A percentile compares a stretch with the other conserved stretches of the same genome.
phyloP scores from a whole-genome alignment of 2,113 vertebrate species.

The Pogona vitticeps region DNA sequence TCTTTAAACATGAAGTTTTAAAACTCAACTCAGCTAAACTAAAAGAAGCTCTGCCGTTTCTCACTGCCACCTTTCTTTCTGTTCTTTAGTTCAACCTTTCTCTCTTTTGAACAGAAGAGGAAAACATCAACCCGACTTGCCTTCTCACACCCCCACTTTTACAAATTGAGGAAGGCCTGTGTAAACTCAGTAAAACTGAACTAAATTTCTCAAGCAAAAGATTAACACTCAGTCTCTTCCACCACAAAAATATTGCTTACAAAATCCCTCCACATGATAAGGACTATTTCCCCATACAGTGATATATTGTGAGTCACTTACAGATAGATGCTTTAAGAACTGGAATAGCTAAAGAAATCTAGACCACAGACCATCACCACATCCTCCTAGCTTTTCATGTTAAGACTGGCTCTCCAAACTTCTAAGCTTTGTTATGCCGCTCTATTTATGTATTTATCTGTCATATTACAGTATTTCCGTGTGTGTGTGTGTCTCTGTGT shows the following conservation, averaged over 20 bases:
- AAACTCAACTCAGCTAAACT: not conserved
- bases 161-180: constrained; percentile 2
- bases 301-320: constrained; percentile 20
- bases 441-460: not conserved
- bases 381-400: constrained; percentile 43
- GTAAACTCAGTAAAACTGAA: accelerated
- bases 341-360: not conserved
- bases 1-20: constrained; percentile 60
- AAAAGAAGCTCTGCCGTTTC: constrained; percentile 30
- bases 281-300: constrained; percentile 2
- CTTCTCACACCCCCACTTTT: constrained; percentile 8
- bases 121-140: not conserved
- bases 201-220: not conserved
- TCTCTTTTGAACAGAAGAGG: not conserved
- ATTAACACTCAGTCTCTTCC: not conserved
- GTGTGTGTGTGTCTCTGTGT: too few species aligned
- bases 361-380: constrained; percentile 19
- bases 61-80: not conserved
- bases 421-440: constrained; percentile 28
- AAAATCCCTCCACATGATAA: constrained; percentile 21
- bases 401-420: constrained; percentile 59
- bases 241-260: not conserved
- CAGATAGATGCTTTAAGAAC: constrained; percentile 26
- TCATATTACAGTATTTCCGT: too few species aligned
- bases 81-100: not conserved